Conservation (phyloP, 1,140 invertebrate species). For the Melitaea cinxia region DNA sequence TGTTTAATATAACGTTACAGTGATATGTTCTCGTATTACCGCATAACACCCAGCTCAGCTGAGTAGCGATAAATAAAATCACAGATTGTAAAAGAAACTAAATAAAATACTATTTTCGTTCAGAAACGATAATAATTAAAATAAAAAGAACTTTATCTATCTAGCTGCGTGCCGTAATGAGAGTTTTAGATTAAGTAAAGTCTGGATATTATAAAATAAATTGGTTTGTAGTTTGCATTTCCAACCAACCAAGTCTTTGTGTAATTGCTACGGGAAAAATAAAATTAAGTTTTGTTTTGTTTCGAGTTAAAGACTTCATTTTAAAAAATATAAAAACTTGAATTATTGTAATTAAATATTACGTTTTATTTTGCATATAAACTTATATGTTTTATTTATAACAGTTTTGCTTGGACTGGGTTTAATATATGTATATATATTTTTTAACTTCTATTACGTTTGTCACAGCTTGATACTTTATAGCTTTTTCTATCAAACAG, state of each 20-base stretch:
- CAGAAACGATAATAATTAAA: constrained; percentile 4
- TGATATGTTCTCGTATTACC: no score
- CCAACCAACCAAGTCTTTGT: constrained; percentile 6
- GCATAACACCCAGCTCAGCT: no score
- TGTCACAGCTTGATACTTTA: no score
- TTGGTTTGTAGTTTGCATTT: background rate
- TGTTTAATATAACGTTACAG: no score
- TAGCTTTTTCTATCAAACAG: background rate
- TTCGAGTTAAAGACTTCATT: background rate
- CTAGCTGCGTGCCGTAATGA: background rate
- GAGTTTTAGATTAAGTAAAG: constrained; percentile 11
- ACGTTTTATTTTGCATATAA: no score
- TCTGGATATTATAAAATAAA: constrained; percentile 5
- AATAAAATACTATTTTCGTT: background rate
- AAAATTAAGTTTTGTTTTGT: background rate
- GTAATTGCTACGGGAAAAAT: background rate
- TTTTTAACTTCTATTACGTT: no score
- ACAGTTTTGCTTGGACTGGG: no score
- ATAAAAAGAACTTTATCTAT: background rate
- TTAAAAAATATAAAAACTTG: no score
- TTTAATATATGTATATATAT: no score
- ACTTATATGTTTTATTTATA: no score
- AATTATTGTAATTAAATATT: no score
- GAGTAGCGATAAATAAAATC: background rate
- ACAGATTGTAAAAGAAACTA: background rate